Evolutionary conservation across 2,113 vertebrate species (phyloP), one percentile per base, ranked within the genome.

Genomic region (Gymnorhina tibicen): DNA sequence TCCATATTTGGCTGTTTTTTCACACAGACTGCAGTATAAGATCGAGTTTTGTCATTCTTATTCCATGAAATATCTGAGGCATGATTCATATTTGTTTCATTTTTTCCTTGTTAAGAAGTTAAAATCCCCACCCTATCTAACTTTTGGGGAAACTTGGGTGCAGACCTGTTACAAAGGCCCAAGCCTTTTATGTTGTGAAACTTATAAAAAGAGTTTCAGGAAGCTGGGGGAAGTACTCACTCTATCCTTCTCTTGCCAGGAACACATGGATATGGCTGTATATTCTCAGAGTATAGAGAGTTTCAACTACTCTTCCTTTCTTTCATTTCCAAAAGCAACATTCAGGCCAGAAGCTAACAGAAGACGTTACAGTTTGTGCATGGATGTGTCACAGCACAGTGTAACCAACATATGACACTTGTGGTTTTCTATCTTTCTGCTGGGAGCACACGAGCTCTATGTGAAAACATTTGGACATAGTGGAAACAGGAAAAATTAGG

Each of bases 71-170:
- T 15, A 60, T 22, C 30, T 60, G n/a, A 49, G 37, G 32, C 24
- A 91, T 52, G 82, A 91, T 49, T 58, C 14, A 8, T 1, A 2
- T 6, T 60, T 62, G 5, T 52, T 72, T 83, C 13, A 11, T 22
- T 55, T 84, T 78, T 76, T 69, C 16, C 4, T 72, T 8, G 26
- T 13, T 13, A 64, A 58, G 58, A 75, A 50, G 8, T 60, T 73
- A 60, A 46, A 86, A 53, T 0, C 0, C 1, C 3, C 3, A 41
- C 13, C 5, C 7, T 4, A 3, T 44, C 19, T 70, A 42, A 12
- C 3, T 41, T 64, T 49, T n/a, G 8, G 6, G 6, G 15, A 11
- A 1, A 30, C 69, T 44, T 78, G 20, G 6, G 13, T 20, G 7
- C 46, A 66, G n/a, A 62, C 7, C 6, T 53, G 9, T 46, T 67